Conservation (phyloP, 92 coral and sea anemone species). For the Umimayanthus kanabou region DNA sequence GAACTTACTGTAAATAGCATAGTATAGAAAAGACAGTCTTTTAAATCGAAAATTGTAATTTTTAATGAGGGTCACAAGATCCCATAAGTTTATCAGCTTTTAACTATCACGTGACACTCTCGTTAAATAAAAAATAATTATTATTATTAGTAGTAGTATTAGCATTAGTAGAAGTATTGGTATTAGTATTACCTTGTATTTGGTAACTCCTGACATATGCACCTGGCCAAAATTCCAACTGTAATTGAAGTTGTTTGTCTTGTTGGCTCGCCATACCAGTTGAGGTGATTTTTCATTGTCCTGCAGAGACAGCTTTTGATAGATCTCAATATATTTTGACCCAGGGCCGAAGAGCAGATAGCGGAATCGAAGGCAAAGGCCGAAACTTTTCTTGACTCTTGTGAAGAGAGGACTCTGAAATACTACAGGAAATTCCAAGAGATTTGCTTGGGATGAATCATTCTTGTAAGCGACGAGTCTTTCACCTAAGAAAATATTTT, state of each 20-base stretch:
- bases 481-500: background rate
- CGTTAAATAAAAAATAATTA: too few relatives aligned
- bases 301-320: constrained; percentile 54
- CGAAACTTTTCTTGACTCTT: constrained; percentile 49
- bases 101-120: too few relatives aligned
- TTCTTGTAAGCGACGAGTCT: background rate
- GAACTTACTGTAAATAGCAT: too few relatives aligned
- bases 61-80: too few relatives aligned
- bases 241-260: constrained; percentile 41
- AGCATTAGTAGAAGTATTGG: too few relatives aligned
- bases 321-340: constrained; percentile 53
- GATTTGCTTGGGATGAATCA: background rate
- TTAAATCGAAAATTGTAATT: too few relatives aligned
- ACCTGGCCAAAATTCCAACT: constrained; percentile 66
- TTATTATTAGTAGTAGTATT: too few relatives aligned
- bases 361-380: constrained; percentile 66
- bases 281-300: constrained; percentile 25
- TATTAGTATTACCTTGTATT: constrained; percentile 57
- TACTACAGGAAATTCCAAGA: constrained; percentile 5
- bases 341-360: constrained; percentile 70
- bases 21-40: too few relatives aligned
- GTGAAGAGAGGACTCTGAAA: constrained; percentile 56
- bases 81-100: too few relatives aligned
- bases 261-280: constrained; percentile 64
- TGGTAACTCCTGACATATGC: constrained; percentile 57